Conservation (phyloP, 2,113 vertebrate species). For the Chaetura pelagica region DNA sequence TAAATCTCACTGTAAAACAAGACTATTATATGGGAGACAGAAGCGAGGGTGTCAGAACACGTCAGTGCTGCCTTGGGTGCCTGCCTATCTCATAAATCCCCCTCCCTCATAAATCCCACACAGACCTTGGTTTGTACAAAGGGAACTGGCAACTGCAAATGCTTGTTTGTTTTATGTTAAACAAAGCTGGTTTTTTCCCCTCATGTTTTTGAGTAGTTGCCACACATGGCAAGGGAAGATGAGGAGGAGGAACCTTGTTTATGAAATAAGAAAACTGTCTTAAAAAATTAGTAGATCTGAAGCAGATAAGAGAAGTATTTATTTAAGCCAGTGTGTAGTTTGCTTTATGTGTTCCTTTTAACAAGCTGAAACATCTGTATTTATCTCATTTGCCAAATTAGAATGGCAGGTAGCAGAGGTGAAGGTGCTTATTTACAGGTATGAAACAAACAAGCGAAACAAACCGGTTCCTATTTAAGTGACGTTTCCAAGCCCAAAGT, state of each 20-base stretch:
- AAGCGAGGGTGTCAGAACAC: background rate
- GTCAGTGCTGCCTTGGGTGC: background rate
- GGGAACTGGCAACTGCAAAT: background rate
- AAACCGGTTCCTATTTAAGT: background rate
- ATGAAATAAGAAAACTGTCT: background rate
- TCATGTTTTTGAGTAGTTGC: background rate
- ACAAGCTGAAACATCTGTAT: conserved; percentile 24
- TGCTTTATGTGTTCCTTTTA: background rate
- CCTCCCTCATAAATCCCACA: background rate
- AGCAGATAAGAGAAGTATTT: background rate
- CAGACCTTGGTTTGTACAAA: background rate
- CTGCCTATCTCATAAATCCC: background rate
- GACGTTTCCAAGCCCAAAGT: background rate
- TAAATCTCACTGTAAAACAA: background rate
- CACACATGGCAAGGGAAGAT: background rate
- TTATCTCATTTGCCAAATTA: background rate
- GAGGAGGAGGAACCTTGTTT: background rate
- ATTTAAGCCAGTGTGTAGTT: background rate
- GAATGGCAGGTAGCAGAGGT: background rate
- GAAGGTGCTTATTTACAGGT: background rate
- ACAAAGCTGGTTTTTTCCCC: background rate
- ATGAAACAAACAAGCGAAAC: background rate
- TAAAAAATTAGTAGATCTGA: background rate
- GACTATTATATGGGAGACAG: background rate
- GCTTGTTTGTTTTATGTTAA: background rate